These are phyloP conservation scores for Bubo blakistoni DNA, from an alignment of 2,113 vertebrate genomes.

Conservation along the genomic window DNA sequence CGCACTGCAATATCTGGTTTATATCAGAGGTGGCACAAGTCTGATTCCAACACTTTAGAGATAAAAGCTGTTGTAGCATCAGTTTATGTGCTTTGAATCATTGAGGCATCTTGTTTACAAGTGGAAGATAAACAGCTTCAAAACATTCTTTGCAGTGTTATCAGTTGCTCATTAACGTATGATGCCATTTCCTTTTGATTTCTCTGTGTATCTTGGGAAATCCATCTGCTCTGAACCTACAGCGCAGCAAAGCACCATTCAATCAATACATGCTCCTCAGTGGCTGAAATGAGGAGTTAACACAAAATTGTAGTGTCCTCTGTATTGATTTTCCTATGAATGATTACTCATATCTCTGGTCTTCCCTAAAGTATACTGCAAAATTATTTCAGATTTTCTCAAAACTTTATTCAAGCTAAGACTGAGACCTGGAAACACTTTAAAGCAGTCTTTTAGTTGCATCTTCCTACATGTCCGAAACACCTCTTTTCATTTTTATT, in stretches of 20 bases:
- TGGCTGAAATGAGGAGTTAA: not conserved
- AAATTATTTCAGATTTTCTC: not conserved
- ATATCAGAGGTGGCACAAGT: not conserved
- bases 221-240: not conserved
- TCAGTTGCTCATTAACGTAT: not conserved
- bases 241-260: not conserved
- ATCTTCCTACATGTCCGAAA: constrained; percentile 9
- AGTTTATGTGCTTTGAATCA: not conserved
- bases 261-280: not conserved
- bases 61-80: not conserved
- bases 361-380: not conserved
- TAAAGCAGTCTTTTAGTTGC: not conserved
- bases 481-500: not conserved
- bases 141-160: not conserved
- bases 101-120: not conserved
- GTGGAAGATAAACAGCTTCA: not conserved
- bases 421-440: not conserved
- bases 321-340: not conserved
- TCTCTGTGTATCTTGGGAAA: not conserved
- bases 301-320: not conserved
- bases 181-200: not conserved
- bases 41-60: not conserved
- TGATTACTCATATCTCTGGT: not conserved
- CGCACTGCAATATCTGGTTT: not conserved
- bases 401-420: not conserved